Base-by-base conservation (phyloP, 2,797 vertebrate genomes). In the Pseudochirops corinnae region DNA sequence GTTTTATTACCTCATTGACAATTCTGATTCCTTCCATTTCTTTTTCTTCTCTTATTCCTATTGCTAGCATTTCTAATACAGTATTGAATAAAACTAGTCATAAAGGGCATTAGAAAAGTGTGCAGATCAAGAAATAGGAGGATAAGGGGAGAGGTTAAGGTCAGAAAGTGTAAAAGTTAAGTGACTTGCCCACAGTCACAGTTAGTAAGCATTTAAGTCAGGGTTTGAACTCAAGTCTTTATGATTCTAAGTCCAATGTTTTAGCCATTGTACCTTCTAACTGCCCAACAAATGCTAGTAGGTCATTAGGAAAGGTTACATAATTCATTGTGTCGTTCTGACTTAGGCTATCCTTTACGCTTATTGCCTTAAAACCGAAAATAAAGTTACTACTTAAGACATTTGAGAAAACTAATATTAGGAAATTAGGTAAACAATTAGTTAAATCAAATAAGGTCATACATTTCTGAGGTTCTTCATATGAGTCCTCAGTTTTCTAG, bases 401-500 rank as follows among this genome's bases (percentile, higher is more conserved):
- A 46, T 26, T 24, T 82, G 74, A 82, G 39, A 82, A 82, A 62
- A 82, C 33, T 29, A 67, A 46, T 24, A 46, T 82, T 82, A 92
- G 21, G 92, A 39, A 93, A 93, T 90, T 46, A 91, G 21, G 29
- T 94, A n/a, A 92, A 4, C 33, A 92, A 94, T 93, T 24, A 92
- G 90, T 95, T 95, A 24, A 94, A 91, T 67, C 82, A 91, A 91
- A 91, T 93, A 26, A 92, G 12, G 90, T 5, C 39, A 92, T 24
- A 39, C 58, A 31, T 90, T 95, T 95, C 95, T 92, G 74, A 96
- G 90, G 46, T 94, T 91, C 52, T 82, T 14, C 46, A 58, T 16
- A 28, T 39, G 91, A 82, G 82, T 92, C 26, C 60, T 57, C 52
- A 57, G 53, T 96, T 92, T 97, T 95, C 50, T 87, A 58, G 90